Conservation (phyloP, 2,888 invertebrate genomes). For the Macrosoma leucophasiata region DNA sequence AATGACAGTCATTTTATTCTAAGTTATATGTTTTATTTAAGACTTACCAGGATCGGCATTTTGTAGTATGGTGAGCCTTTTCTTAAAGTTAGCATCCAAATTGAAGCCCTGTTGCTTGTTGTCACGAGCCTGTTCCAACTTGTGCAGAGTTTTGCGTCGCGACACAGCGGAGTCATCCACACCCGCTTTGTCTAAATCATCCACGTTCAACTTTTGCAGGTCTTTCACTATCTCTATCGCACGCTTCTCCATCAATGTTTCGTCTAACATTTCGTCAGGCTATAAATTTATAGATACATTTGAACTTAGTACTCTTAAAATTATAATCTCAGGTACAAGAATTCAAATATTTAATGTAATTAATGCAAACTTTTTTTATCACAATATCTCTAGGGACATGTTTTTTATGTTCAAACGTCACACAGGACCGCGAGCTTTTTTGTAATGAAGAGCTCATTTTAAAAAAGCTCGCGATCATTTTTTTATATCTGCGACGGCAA, state of each 20-base stretch:
- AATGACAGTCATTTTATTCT: not conserved
- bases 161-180: constrained; percentile 85
- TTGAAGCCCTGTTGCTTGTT: constrained; percentile 90
- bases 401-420: too few relatives aligned
- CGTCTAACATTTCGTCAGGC: constrained; percentile 88
- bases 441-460: too few relatives aligned
- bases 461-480: too few relatives aligned
- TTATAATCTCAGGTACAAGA: too few relatives aligned
- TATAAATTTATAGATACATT: too few relatives aligned
- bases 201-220: constrained; percentile 87
- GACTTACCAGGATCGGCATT: constrained; percentile 76
- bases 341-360: too few relatives aligned
- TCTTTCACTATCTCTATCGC: constrained; percentile 94
- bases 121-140: constrained; percentile 88
- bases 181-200: constrained; percentile 84
- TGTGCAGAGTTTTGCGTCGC: constrained; percentile 89
- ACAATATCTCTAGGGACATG: too few relatives aligned
- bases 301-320: too few relatives aligned
- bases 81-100: constrained; percentile 94
- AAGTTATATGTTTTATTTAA: not conserved
- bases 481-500: too few relatives aligned
- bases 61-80: constrained; percentile 87
- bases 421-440: too few relatives aligned
- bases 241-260: constrained; percentile 89
- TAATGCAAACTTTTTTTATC: too few relatives aligned